Percentiles rank a stretch among this genome's conserved stretches.
These are phyloP conservation scores for Trissolcus brochymenae DNA, from an alignment of 2,888 invertebrate species.

Conservation along the genomic window DNA sequence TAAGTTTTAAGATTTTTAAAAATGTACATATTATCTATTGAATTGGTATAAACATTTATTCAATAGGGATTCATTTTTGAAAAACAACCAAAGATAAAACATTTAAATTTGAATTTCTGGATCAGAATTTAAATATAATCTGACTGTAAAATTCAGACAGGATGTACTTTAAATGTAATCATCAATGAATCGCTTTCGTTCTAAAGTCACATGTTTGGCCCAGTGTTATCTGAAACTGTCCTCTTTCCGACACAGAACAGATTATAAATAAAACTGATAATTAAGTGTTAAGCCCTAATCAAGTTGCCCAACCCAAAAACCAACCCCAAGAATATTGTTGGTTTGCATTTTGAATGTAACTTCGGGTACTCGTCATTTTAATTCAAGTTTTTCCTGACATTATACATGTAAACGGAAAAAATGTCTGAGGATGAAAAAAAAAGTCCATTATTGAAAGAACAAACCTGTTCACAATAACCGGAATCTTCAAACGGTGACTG, in stretches of 20 bases:
- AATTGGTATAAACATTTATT: background rate
- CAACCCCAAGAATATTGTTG: background rate
- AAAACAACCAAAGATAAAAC: background rate
- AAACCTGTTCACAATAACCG: slow-evolving; percentile 1
- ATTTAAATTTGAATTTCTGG: background rate
- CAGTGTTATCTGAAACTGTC: no score
- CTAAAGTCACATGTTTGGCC: no score
- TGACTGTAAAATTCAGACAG: background rate
- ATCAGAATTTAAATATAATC: background rate
- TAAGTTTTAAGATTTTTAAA: background rate
- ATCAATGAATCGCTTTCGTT: no score
- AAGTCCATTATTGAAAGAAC: background rate
- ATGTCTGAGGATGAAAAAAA: slow-evolving; percentile 1
- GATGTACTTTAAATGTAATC: slow-evolving; percentile 2
- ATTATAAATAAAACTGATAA: no score
- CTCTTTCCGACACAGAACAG: no score
- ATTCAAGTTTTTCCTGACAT: slow-evolving; percentile 2
- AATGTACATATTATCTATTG: background rate
- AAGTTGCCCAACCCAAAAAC: no score
- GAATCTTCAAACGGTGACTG: slow-evolving; percentile 2
- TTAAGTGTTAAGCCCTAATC: no score
- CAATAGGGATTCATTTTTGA: background rate
- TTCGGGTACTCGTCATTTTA: background rate
- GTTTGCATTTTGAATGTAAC: background rate
- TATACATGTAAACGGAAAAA: slow-evolving; percentile 2